These are phyloP conservation scores for Ctenomys sociabilis DNA, from an alignment of 2,113 vertebrate genomes.

Conservation along the genomic window DNA sequence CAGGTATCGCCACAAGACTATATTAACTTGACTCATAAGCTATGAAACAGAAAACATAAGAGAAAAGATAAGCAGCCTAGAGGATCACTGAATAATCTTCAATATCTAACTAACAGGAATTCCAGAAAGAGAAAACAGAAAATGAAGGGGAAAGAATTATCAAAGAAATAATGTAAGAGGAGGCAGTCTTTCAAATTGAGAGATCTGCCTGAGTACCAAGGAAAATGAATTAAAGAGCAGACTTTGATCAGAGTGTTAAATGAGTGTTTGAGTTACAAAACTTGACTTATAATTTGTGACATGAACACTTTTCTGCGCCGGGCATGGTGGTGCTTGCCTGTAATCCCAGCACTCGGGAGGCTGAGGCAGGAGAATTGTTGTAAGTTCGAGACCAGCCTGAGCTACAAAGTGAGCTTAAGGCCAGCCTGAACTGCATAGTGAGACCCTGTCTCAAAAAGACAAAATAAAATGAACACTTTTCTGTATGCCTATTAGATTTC, in stretches of 20 bases:
- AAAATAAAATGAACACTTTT: constrained; percentile 26
- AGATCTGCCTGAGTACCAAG: neutral
- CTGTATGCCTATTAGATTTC: constrained; percentile 32
- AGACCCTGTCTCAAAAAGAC: too few relatives aligned
- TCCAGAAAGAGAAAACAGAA: constrained; percentile 51
- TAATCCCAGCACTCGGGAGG: too few relatives aligned
- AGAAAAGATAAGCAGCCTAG: constrained; percentile 8
- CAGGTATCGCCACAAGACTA: neutral
- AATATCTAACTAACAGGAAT: constrained; percentile 30
- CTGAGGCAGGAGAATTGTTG: too few relatives aligned
- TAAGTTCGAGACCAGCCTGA: too few relatives aligned
- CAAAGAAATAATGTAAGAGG: constrained; percentile 44
- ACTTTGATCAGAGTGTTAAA: constrained; percentile 40
- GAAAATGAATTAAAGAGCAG: neutral
- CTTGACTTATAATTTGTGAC: neutral
- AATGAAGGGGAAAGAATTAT: constrained; percentile 31
- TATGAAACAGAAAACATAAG: constrained; percentile 50
- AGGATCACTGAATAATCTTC: constrained; percentile 15
- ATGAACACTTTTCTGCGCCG: constrained; percentile 28
- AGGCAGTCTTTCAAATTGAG: constrained; percentile 10
- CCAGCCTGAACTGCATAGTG: too few relatives aligned
- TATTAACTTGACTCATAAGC: constrained; percentile 5
- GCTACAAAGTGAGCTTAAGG: too few relatives aligned
- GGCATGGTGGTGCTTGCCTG: too few relatives aligned
- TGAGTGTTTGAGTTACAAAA: constrained; percentile 49